phyloP scores from a whole-genome alignment of 2,888 invertebrate genomes.

The Parnassius apollo region DNA sequence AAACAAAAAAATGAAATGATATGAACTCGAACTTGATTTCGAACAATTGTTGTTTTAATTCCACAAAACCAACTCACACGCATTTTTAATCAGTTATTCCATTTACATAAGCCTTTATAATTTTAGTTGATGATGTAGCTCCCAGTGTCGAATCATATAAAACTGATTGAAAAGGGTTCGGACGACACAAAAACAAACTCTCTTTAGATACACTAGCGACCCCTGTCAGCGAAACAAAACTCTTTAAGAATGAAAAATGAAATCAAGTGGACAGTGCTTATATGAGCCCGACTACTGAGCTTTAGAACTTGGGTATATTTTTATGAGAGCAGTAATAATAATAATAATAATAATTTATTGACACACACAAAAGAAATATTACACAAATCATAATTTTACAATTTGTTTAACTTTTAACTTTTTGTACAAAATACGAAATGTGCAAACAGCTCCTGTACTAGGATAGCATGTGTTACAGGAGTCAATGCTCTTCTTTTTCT shows the following conservation, averaged over 20 bases:
- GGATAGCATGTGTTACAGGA: too few species aligned
- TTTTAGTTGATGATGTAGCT: constrained; percentile 60
- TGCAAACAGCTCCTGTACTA: too few species aligned
- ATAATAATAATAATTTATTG: too few species aligned
- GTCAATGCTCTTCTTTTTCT: too few species aligned
- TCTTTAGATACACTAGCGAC: constrained; percentile 61
- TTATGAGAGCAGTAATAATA: background rate
- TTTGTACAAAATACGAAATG: too few species aligned
- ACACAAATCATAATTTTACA: too few species aligned
- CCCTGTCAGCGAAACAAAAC: constrained; percentile 75
- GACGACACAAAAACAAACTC: constrained; percentile 57
- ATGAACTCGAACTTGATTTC: too few species aligned
- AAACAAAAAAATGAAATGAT: too few species aligned
- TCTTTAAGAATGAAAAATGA: constrained; percentile 76
- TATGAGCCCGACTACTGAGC: constrained; percentile 31
- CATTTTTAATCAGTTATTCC: background rate
- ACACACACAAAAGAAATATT: too few species aligned
- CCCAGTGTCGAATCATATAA: constrained; percentile 46
- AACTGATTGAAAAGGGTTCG: constrained; percentile 62
- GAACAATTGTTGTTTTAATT: too few species aligned
- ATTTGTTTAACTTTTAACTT: too few species aligned
- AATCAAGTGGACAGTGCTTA: constrained; percentile 70
- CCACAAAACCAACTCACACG: too few species aligned
- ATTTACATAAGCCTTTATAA: constrained; percentile 32
- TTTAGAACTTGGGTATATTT: constrained; percentile 39